These are phyloP conservation scores for Formica exsecta DNA, from an alignment of 1,140 invertebrate species.

Conservation along the genomic window DNA sequence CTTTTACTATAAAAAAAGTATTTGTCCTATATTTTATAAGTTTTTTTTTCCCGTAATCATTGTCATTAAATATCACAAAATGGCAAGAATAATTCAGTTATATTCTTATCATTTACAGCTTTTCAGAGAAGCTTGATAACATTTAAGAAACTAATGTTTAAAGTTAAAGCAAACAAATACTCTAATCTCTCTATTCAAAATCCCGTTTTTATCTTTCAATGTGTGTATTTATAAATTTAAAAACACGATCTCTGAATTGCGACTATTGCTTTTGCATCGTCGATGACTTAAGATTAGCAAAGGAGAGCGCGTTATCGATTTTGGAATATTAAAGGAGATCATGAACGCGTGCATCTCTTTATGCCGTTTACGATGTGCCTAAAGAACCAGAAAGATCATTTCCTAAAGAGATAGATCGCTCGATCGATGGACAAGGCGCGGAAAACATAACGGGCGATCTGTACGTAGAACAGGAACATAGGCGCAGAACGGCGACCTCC, in stretches of 20 bases:
- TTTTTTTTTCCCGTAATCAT: no score
- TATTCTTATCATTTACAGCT: no score
- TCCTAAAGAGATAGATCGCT: background rate
- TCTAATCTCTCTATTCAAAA: no score
- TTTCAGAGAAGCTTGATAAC: no score
- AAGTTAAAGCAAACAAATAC: no score
- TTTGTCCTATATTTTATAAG: no score
- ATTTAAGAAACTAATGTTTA: no score
- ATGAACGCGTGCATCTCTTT: background rate
- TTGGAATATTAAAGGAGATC: background rate
- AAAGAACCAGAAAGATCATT: background rate
- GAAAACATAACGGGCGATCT: constrained; percentile 14
- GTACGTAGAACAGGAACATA: constrained; percentile 9
- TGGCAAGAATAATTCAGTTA: no score
- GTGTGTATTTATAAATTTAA: background rate
- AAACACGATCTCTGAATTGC: background rate
- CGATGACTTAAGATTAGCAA: background rate
- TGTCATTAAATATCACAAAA: no score
- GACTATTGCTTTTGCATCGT: background rate
- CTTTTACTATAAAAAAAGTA: no score
- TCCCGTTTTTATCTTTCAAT: no score
- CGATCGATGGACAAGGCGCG: constrained; percentile 2
- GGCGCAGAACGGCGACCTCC: background rate
- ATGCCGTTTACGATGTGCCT: no score
- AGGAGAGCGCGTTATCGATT: background rate